Base-by-base conservation (phyloP, 2,888 invertebrate species). In the Mesochorus sp. region DNA sequence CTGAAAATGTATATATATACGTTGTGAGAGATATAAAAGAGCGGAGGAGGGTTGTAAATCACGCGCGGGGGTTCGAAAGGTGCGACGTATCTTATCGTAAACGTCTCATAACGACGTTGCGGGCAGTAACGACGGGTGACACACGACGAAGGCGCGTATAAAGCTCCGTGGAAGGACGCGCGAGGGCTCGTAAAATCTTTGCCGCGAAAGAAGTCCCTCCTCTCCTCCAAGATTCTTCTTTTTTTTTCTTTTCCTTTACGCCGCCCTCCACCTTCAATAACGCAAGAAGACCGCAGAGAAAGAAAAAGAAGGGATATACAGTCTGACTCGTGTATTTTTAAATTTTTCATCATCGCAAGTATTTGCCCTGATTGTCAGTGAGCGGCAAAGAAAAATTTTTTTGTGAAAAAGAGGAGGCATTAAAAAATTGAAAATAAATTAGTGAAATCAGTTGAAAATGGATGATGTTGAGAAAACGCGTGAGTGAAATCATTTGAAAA, bases 81-180 rank as follows among this genome's bases (percentile, higher is more conserved):
- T 87, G 87, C 85, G 86, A 87, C 86, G 85, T 88, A 88, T 87
- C 88, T 89, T 89, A 88, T 89, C 88, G 88, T 89, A 89, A 89
- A 88, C 85, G 88, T 88, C 88, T 88, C 88, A 88, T 88, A 88
- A 88, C 84, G 84, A 83, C 84, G 85, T 83, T 82, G 84, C 82
- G 82, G 84, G 85, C 86, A 85, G 86, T 88, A 88, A 88, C 88
- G 88, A 88, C 84, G 85, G 87, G 85, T 88, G 88, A 88, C 88
- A 87, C 86, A 88, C 85, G 88, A 85, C 86, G 86, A 87, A 67
- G 21, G 21, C 47, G 21, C 21, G 1, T 85, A 83, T 87, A 85
- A 88, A 88, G 66, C 81, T 79, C 61, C 59, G 61, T 76, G 79
- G 80, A 81, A 81, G 79, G 81, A 83, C 82, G 81, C 81, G 79